Conservation (phyloP, 2,888 invertebrate species). For the Proisotoma minuta region DNA sequence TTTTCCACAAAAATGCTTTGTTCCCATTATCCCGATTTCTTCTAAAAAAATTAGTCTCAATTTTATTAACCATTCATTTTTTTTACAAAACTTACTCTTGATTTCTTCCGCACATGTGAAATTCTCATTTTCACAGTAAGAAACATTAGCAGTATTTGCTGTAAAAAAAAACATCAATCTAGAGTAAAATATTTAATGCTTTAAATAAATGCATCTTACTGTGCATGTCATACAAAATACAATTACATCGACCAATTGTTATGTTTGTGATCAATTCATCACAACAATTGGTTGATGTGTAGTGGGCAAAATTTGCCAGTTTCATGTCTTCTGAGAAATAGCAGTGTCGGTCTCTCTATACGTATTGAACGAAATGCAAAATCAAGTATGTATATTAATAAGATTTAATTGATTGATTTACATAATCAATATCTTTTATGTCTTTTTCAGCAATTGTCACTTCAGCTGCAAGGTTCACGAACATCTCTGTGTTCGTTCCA, state of each 20-base stretch:
- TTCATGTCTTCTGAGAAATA: not conserved
- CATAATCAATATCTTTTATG: not conserved
- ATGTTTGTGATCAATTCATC: not conserved
- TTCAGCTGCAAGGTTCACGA: constrained; percentile 25
- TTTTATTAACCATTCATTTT: too few relatives aligned
- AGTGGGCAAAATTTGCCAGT: not conserved
- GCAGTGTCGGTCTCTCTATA: not conserved
- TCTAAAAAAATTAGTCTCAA: constrained; percentile 8
- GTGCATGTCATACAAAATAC: not conserved
- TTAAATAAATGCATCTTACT: constrained; percentile 26
- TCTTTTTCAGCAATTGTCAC: constrained; percentile 27
- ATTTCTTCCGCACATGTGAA: constrained; percentile 27
- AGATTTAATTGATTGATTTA: not conserved
- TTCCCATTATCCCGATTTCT: not conserved
- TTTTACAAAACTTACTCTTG: constrained; percentile 11
- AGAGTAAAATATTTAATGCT: constrained; percentile 21
- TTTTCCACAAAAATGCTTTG: not conserved
- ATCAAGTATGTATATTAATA: not conserved
- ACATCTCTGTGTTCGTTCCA: constrained; percentile 27
- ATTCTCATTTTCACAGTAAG: constrained; percentile 10
- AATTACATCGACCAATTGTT: not conserved
- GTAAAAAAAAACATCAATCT: too few relatives aligned
- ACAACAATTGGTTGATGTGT: not conserved
- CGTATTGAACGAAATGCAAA: not conserved
- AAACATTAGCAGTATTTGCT: too few relatives aligned